A percentile compares a stretch with the other conserved stretches of the same genome.
Conservation (phyloP, 2,113 vertebrate genomes). For the Cyanocitta stelleri region DNA sequence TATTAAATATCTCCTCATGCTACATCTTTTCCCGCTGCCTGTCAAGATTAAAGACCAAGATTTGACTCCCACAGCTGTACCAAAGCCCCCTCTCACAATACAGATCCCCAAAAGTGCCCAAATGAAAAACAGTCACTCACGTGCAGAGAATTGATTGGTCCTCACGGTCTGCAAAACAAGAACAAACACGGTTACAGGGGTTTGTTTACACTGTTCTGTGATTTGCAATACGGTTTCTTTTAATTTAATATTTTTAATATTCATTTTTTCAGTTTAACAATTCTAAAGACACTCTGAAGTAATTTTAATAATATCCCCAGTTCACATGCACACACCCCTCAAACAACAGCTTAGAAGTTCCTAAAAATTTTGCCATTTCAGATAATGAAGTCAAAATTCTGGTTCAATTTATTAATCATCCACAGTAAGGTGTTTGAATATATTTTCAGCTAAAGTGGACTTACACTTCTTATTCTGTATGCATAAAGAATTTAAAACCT, state of each 20-base stretch:
- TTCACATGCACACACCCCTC: not conserved
- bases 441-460: not conserved
- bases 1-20: not conserved
- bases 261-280: not conserved
- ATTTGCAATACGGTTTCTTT: not conserved
- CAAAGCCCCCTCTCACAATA: not conserved
- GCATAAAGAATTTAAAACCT: not conserved
- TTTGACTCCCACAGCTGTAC: not conserved
- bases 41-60: not conserved
- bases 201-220: not conserved
- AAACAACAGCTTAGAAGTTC: not conserved
- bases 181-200: not conserved
- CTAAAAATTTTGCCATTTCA: not conserved
- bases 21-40: not conserved
- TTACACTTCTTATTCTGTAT: not conserved
- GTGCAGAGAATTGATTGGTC: slow-evolving; percentile 99
- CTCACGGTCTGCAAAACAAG: slow-evolving; percentile 88
- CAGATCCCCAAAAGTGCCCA: not conserved
- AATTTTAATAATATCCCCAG: not conserved
- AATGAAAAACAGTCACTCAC: slow-evolving; percentile 76
- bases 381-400: not conserved
- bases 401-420: not conserved
- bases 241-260: not conserved
- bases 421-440: fast-evolving
- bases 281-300: not conserved